These are phyloP conservation scores for Sarcoramphus papa DNA, from an alignment of 2,797 vertebrate genomes.

Conservation along the genomic window DNA sequence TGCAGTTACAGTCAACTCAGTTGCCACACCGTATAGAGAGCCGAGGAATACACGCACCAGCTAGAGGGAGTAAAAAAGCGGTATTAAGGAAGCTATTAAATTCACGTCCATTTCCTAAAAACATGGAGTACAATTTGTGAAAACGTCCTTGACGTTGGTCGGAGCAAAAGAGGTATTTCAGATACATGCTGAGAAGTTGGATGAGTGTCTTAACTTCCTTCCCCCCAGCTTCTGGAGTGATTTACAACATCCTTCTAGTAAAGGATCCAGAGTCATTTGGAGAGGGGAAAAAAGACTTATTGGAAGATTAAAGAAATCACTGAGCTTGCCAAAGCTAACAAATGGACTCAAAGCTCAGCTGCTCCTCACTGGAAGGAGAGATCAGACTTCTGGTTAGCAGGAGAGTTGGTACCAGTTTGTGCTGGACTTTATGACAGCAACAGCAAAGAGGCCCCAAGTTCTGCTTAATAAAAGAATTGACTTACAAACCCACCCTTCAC, in stretches of 20 bases:
- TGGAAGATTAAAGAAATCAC: constrained; percentile 42
- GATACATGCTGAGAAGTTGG: neutral
- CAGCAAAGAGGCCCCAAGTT: neutral
- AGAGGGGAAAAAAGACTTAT: neutral
- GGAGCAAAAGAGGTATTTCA: constrained; percentile 19
- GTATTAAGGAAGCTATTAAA: constrained; percentile 23
- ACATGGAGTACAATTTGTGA: neutral
- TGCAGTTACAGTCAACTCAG: neutral
- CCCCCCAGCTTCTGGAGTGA: neutral
- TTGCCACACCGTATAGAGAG: neutral
- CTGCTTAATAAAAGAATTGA: neutral
- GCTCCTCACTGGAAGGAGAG: neutral
- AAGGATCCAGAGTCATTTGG: constrained; percentile 9
- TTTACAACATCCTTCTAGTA: constrained; percentile 29
- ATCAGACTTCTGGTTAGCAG: neutral
- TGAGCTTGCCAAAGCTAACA: neutral
- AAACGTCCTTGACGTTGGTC: neutral
- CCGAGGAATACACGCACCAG: accelerated
- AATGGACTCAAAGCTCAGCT: neutral
- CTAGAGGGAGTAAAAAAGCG: neutral
- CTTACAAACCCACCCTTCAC: neutral
- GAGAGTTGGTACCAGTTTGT: neutral
- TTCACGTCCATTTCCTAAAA: constrained; percentile 8
- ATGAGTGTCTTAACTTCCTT: constrained; percentile 29
- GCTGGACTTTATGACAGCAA: neutral